These are phyloP conservation scores for Ciconia nigra DNA, from an alignment of 2,797 vertebrate species.

Conservation along the genomic window DNA sequence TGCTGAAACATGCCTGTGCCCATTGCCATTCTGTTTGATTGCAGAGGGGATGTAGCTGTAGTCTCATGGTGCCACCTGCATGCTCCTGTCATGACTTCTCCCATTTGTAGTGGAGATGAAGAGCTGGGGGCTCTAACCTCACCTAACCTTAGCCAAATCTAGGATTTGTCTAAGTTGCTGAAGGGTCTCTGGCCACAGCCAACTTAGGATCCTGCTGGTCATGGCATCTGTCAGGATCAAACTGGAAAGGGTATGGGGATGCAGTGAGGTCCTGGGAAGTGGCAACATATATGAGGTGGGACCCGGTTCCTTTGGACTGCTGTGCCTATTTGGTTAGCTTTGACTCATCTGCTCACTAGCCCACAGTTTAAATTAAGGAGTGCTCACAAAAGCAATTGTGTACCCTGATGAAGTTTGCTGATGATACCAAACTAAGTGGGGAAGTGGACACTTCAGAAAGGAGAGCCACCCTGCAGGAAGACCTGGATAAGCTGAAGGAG, in stretches of 20 bases:
- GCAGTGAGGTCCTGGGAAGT: background rate
- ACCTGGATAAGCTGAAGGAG: background rate
- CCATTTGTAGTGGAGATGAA: background rate
- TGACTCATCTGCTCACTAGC: background rate
- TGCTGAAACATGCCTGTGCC: background rate
- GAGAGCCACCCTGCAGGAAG: background rate
- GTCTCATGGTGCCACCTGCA: background rate
- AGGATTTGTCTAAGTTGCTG: background rate
- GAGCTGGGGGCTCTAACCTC: background rate
- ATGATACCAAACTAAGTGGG: background rate
- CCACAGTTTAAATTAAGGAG: background rate
- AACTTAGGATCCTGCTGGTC: background rate
- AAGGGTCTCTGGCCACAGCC: background rate
- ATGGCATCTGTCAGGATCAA: background rate
- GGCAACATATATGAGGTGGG: background rate
- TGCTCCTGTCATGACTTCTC: background rate
- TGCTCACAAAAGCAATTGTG: background rate
- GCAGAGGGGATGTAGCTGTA: background rate
- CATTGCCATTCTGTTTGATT: background rate
- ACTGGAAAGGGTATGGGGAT: background rate
- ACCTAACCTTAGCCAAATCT: background rate
- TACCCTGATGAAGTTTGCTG: background rate
- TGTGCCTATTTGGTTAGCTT: background rate
- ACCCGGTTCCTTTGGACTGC: background rate
- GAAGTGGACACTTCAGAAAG: background rate